Conservation (phyloP, 2,797 vertebrate species). For the Macropus fuliginosus region DNA sequence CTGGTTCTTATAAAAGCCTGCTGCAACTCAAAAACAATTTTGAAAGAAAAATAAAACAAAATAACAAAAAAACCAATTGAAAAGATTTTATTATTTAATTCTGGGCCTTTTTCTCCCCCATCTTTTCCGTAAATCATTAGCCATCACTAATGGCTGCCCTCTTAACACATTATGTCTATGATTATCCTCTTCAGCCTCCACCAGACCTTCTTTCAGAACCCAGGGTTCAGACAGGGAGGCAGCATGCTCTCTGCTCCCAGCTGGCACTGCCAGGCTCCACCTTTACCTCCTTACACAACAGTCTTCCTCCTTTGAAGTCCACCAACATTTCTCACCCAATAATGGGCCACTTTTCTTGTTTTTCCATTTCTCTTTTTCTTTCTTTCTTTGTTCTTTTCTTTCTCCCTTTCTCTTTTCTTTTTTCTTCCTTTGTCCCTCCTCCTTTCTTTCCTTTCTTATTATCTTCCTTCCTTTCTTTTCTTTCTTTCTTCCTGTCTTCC, state of each 20-base stretch:
- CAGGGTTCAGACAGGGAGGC: too few species aligned
- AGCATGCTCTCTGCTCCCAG: neutral
- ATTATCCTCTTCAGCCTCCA: neutral
- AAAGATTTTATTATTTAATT: neutral
- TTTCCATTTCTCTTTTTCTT: neutral
- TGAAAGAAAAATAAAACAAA: neutral
- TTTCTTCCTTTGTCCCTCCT: neutral
- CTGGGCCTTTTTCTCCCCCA: neutral
- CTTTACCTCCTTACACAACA: neutral
- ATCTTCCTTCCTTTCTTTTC: too few species aligned
- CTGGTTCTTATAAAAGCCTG: neutral
- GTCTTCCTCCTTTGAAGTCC: neutral
- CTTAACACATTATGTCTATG: neutral
- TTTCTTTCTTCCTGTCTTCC: neutral
- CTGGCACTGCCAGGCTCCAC: neutral
- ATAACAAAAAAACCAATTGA: neutral
- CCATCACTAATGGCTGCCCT: neutral
- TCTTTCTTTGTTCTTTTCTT: neutral
- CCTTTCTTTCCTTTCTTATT: too few species aligned
- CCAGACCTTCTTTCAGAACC: neutral
- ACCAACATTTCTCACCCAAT: neutral
- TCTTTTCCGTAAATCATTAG: neutral
- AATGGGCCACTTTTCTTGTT: neutral
- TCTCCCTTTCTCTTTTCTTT: neutral
- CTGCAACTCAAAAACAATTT: neutral